phyloP scores from a whole-genome alignment of 2,113 vertebrate species.

The Hyperopisus bebe region DNA sequence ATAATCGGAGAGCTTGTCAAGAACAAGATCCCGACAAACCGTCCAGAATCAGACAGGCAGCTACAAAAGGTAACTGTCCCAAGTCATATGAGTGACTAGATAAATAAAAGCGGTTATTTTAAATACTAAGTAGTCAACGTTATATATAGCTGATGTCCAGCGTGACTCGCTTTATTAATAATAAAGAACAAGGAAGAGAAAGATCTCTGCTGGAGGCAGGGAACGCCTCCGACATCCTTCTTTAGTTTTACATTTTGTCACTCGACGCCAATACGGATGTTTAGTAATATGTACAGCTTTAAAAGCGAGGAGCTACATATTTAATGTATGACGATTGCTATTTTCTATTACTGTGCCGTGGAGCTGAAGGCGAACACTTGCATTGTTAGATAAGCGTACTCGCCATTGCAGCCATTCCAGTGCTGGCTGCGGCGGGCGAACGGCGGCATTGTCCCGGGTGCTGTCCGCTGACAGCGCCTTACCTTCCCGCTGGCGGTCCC shows the following conservation, averaged over 20 bases:
- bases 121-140: not conserved
- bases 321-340: not conserved
- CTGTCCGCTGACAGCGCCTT: conserved; percentile 1
- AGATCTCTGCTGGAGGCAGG: not conserved
- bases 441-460: not conserved
- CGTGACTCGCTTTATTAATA: not conserved
- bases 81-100: not conserved
- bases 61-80: not conserved
- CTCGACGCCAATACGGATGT: not conserved
- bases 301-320: not conserved
- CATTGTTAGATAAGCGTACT: not conserved
- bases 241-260: not conserved
- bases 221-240: not conserved
- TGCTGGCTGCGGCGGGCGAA: not conserved
- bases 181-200: not conserved
- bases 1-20: not conserved
- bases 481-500: conserved; percentile 93
- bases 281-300: not conserved
- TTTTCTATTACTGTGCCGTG: not conserved
- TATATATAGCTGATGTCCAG: not conserved
- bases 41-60: not conserved
- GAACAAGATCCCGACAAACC: not conserved
- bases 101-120: not conserved
- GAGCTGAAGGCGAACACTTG: not conserved
- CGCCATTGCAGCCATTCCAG: not conserved